Percentiles rank a stretch among this genome's conserved stretches.
These are phyloP conservation scores for Dendrolimus punctatus DNA, from an alignment of 1,140 invertebrate species.

Conservation along the genomic window DNA sequence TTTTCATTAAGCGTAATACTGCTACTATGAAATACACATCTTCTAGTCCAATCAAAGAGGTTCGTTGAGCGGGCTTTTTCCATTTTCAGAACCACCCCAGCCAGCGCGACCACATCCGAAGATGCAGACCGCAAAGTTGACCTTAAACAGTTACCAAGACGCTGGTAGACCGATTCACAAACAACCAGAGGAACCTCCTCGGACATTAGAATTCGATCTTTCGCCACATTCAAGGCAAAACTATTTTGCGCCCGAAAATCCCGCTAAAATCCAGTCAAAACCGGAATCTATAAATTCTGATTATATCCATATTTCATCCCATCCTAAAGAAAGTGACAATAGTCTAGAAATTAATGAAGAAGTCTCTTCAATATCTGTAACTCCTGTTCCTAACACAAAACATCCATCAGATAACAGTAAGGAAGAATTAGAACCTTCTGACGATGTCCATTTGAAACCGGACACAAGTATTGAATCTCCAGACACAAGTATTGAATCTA, in stretches of 20 bases:
- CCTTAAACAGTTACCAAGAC: conserved; percentile 1
- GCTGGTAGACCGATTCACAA: conserved; percentile 1
- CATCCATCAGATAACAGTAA: too few species aligned
- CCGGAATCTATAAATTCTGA: too few species aligned
- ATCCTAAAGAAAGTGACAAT: too few species aligned
- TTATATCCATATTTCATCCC: too few species aligned
- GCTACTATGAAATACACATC: conserved; percentile 1
- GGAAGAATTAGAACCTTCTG: too few species aligned
- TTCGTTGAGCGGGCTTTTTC: conserved; percentile 42
- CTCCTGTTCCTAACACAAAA: too few species aligned
- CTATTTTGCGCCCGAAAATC: conserved; percentile 5
- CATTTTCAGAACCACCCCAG: conserved; percentile 38
- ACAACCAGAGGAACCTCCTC: conserved; percentile 2
- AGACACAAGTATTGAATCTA: too few species aligned
- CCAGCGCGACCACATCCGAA: conserved; percentile 19
- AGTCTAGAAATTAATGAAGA: too few species aligned
- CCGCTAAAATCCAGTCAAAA: neutral
- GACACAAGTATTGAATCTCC: too few species aligned
- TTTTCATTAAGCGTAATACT: too few species aligned
- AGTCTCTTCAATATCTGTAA: too few species aligned
- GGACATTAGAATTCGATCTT: conserved; percentile 12
- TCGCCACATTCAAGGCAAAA: conserved; percentile 9
- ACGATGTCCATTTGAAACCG: too few species aligned
- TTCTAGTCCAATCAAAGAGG: conserved; percentile 26
- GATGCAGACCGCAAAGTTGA: conserved; percentile 14